These are phyloP conservation scores for Chloroceryle inda DNA, from an alignment of 2,797 vertebrate genomes.

Conservation along the genomic window DNA sequence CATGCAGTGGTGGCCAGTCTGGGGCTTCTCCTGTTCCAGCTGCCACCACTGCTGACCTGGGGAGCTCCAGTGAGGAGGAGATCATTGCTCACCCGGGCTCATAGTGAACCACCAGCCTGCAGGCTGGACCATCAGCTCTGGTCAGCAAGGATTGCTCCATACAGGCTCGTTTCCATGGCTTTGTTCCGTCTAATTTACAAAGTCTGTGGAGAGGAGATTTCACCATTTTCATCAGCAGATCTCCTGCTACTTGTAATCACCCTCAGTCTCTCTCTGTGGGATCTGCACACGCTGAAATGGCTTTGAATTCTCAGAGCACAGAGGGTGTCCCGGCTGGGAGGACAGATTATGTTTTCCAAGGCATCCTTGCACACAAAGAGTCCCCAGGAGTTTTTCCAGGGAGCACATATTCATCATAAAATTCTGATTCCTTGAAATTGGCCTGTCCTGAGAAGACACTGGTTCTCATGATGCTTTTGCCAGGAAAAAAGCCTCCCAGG, in stretches of 20 bases:
- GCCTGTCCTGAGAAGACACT: slow-evolving; percentile 7
- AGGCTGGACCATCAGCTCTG: background rate
- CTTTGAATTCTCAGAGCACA: background rate
- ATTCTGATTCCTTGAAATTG: background rate
- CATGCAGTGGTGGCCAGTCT: background rate
- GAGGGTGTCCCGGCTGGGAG: background rate
- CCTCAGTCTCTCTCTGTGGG: background rate
- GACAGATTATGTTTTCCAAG: background rate
- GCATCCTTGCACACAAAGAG: background rate
- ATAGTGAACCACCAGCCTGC: background rate
- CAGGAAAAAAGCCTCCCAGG: slow-evolving; percentile 23
- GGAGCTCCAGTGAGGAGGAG: background rate
- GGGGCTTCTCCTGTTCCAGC: background rate
- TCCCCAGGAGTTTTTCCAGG: slow-evolving; percentile 20
- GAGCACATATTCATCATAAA: background rate
- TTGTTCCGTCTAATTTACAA: background rate
- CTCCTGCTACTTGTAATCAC: background rate
- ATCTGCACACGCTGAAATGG: fast-evolving
- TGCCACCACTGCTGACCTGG: background rate
- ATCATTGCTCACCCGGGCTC: background rate
- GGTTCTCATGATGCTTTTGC: slow-evolving; percentile 36
- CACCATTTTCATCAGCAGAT: fast-evolving
- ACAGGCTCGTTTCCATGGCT: background rate
- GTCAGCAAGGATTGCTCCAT: background rate
- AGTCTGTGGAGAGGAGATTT: background rate